These are phyloP conservation scores for Strix aluco DNA, from an alignment of 2,113 vertebrate species.

Conservation along the genomic window DNA sequence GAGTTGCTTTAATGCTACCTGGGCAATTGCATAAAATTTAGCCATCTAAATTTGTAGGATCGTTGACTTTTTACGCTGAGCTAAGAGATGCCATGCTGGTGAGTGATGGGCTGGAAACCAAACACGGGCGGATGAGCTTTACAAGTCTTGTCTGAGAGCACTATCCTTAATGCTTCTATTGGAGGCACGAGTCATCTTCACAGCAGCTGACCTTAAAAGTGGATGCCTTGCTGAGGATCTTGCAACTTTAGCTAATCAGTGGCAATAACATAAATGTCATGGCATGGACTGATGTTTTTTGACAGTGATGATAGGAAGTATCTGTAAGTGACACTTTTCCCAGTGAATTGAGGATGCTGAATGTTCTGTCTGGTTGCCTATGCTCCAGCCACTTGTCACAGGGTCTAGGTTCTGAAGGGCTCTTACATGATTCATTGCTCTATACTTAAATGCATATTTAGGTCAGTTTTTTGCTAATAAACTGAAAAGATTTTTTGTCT, in stretches of 20 bases:
- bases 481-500: neutral
- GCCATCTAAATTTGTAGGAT: neutral
- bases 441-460: neutral
- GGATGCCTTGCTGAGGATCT: neutral
- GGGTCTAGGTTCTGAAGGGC: neutral
- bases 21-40: neutral
- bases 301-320: neutral
- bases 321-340: neutral
- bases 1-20: neutral
- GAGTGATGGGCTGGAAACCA: neutral
- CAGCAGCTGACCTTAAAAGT: neutral
- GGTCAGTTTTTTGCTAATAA: neutral
- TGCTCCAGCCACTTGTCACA: neutral
- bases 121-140: rapidly evolving
- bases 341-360: neutral
- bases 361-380: neutral
- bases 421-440: neutral
- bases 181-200: neutral
- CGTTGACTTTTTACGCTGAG: neutral
- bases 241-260: neutral
- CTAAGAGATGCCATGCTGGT: neutral
- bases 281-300: neutral
- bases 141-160: neutral
- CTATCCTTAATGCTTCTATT: neutral
- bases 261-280: neutral